Conservation (phyloP, 2,888 invertebrate species). For the Lasioglossum zephyrum region DNA sequence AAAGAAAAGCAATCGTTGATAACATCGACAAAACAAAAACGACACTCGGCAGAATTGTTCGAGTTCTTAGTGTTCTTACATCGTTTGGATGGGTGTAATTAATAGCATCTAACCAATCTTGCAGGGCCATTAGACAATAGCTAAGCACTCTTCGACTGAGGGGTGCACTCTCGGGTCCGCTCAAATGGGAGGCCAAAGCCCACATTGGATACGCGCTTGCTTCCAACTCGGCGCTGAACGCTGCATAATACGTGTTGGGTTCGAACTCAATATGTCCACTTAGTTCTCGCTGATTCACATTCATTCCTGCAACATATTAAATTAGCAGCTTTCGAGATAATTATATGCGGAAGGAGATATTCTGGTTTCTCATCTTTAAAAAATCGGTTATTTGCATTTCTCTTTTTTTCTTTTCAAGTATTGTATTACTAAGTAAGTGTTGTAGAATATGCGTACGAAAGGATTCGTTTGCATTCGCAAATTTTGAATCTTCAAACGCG, state of each 20-base stretch:
- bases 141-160: slow-evolving; percentile 91
- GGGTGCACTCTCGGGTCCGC: slow-evolving; percentile 89
- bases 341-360: neutral
- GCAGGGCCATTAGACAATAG: slow-evolving; percentile 91
- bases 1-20: neutral
- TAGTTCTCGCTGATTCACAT: slow-evolving; percentile 96
- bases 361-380: neutral
- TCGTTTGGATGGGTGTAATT: slow-evolving; percentile 89
- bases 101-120: slow-evolving; percentile 95
- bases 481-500: too few species aligned
- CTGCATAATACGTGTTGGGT: slow-evolving; percentile 98
- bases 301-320: slow-evolving; percentile 90
- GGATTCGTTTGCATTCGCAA: too few species aligned
- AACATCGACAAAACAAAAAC: neutral
- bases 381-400: neutral
- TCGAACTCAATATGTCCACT: slow-evolving; percentile 98
- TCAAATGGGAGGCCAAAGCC: slow-evolving; percentile 96
- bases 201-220: slow-evolving; percentile 99
- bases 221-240: slow-evolving; percentile 98
- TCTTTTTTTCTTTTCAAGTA: too few species aligned
- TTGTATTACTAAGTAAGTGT: neutral
- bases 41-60: neutral
- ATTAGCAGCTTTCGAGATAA: neutral
- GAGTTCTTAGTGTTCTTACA: slow-evolving; percentile 86
- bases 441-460: neutral